Percentiles rank a stretch among this genome's conserved stretches.
Conservation (phyloP, 2,888 invertebrate genomes). For the Argynnis bischoffii region DNA sequence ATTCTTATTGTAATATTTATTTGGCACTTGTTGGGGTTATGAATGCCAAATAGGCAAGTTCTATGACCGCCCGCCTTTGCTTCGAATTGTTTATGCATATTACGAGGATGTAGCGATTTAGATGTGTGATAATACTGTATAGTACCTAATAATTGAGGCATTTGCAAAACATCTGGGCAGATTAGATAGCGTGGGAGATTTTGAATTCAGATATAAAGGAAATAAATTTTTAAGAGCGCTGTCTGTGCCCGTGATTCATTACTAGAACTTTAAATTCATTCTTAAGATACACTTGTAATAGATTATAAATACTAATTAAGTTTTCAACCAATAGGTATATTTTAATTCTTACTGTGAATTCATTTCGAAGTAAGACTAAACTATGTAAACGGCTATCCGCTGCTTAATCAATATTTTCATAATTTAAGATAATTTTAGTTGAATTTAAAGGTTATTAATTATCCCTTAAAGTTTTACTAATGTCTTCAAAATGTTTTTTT, state of each 20-base stretch:
- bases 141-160: constrained; percentile 40
- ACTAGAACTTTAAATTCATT: background rate
- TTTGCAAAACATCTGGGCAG: constrained; percentile 36
- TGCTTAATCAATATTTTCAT: no score
- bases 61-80: constrained; percentile 61
- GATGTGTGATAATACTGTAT: constrained; percentile 44
- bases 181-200: constrained; percentile 33
- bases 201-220: constrained; percentile 13
- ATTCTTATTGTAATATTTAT: constrained; percentile 77
- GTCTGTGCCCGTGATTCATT: constrained; percentile 8
- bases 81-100: constrained; percentile 39
- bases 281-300: no score
- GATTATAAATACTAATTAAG: no score
- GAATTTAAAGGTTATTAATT: no score
- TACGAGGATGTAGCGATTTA: constrained; percentile 40
- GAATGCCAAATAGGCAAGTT: constrained; percentile 78
- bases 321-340: no score
- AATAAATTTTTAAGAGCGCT: constrained; percentile 16
- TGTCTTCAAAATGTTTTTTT: no score
- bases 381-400: no score
- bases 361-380: no score
- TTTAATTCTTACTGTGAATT: no score
- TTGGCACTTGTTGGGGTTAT: constrained; percentile 67
- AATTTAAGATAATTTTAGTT: no score
- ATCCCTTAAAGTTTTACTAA: no score